Evolutionary conservation across 35 echinoderm and acorn worm genomes (phyloP).

Genomic region (Lytechinus pictus): DNA sequence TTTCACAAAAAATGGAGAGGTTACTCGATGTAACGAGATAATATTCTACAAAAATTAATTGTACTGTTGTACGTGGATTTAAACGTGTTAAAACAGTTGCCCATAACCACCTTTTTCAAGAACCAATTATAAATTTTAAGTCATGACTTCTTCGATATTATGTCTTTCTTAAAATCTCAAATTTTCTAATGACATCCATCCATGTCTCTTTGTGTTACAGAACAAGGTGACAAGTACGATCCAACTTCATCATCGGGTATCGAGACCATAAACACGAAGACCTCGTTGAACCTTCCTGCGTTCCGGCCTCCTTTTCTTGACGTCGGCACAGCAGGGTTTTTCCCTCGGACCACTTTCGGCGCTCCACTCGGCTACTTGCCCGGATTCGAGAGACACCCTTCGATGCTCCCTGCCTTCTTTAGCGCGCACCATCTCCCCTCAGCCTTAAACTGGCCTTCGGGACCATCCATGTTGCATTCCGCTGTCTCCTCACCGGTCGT

Average conservation of each 20-base stretch:
- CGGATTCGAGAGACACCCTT: constrained; percentile 47
- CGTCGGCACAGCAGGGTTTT: constrained; percentile 38
- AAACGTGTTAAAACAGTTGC: neutral
- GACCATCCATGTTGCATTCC: constrained; percentile 52
- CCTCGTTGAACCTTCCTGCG: constrained; percentile 30
- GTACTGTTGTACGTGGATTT: too few relatives aligned
- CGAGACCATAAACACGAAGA: constrained; percentile 19
- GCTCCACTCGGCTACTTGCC: constrained; percentile 46
- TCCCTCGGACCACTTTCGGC: constrained; percentile 42
- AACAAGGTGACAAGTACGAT: constrained; percentile 28
- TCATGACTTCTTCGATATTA: neutral
- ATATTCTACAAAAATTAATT: too few relatives aligned
- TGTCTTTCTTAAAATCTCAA: neutral
- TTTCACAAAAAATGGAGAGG: neutral
- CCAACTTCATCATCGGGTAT: neutral
- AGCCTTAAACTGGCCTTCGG: constrained; percentile 58
- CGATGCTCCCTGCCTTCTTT: constrained; percentile 60
- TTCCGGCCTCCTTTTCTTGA: constrained; percentile 37
- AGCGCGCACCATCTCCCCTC: constrained; percentile 43
- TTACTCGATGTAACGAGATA: neutral
- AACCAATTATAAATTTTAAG: neutral
- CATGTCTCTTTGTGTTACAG: neutral
- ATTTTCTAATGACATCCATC: neutral
- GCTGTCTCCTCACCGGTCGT: constrained; percentile 55
- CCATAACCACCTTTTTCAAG: neutral